Percentiles rank a stretch among this genome's conserved stretches.
Conservation (phyloP, 2,113 vertebrate genomes). For the Poeciliopsis occidentalis region DNA sequence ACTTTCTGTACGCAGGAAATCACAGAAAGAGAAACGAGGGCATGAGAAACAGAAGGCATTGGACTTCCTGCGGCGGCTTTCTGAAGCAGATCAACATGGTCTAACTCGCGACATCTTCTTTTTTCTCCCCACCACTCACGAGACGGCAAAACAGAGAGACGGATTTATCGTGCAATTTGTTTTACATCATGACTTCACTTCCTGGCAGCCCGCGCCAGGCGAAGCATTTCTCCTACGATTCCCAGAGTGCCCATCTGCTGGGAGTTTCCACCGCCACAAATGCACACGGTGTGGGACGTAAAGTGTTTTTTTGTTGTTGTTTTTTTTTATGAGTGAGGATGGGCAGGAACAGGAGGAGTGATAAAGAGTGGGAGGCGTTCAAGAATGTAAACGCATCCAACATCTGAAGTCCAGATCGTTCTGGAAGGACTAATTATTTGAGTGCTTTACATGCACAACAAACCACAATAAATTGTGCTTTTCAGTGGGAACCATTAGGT, state of each 20-base stretch:
- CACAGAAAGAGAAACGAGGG: conserved; percentile 12
- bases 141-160: not conserved
- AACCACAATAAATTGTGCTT: not conserved
- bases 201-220: not conserved
- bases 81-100: not conserved
- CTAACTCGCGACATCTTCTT: not conserved
- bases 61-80: conserved; percentile 38
- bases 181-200: conserved; percentile 16
- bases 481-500: not conserved
- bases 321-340: conserved; percentile 36
- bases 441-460: not conserved
- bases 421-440: not conserved
- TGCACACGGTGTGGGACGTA: conserved; percentile 38
- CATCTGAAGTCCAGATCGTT: conserved; percentile 1
- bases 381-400: conserved; percentile 7
- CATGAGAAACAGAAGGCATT: conserved; percentile 21
- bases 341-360: conserved; percentile 12
- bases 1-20: conserved; percentile 33
- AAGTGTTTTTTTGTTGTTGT: conserved; percentile 38
- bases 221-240: conserved; percentile 33
- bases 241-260: conserved; percentile 35
- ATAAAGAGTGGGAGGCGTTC: conserved; percentile 35
- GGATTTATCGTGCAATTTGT: not conserved
- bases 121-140: not conserved
- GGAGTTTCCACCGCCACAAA: conserved; percentile 24